Base-by-base conservation (phyloP, 2,113 vertebrate genomes). In the Fregata magnificens region DNA sequence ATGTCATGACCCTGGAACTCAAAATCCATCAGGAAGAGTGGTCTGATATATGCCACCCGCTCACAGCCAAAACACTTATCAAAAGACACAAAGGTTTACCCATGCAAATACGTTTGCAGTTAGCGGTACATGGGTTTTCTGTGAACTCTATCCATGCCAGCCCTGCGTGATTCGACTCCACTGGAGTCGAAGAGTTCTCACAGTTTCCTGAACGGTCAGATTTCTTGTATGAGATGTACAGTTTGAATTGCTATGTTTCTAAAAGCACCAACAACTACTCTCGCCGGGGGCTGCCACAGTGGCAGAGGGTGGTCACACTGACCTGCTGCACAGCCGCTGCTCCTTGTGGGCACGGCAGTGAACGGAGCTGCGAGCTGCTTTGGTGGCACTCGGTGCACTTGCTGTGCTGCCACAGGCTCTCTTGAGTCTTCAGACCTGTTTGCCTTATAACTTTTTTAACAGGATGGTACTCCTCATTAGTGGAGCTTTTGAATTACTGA, bases 401-500 rank as follows among this genome's bases (percentile, higher is more conserved):
- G 16, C 45, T 32, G 20, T 13, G 45, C 42, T 92, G 56, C 36
- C 81, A 45, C 3, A 1, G 40, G 4, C 45, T 90, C 45, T 18
- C 52, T 29, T 84, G 53, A 2, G 34, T 79, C 83, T 58, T 90
- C 70, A 90, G 34, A 84, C 40, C 45, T 79, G 11, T 44, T 82
- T 84, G 52, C 65, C 26, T 83, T 62, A 19, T 4, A 80, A 36
- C 49, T 62, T 86, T 76, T 76, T 86, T 20, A 94, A 74, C 34
- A 82, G 85, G 50, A 71, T 79, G 38, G 91, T 90, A 49, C 49
- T 88, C 77, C 86, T 98, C 77, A 84, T 93, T 97, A 97, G 72
- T 22, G 17, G 38, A 88, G 95, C 90, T 94, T 94, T 82, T 87
- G 90, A 96, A 96, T 96, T 95, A 95, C 71, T 95, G 92, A 93